Percentiles rank a stretch among this genome's conserved stretches.
Evolutionary conservation across 2,888 invertebrate genomes (phyloP).

Genomic region (Polydesmus complanatus): DNA sequence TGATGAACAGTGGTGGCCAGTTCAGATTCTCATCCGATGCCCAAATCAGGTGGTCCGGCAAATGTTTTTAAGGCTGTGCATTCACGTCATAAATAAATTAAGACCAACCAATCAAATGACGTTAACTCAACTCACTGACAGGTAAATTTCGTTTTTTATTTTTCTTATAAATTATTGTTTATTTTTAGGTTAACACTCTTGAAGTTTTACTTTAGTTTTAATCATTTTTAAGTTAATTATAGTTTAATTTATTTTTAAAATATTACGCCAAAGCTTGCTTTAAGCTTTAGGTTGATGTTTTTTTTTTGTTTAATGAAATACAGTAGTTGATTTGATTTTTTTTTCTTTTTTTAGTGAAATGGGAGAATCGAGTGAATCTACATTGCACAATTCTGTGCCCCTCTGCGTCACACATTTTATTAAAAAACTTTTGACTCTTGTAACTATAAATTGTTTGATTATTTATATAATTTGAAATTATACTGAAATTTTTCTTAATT

Average conservation of each 20-base stretch:
- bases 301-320: too few species aligned
- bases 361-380: not conserved
- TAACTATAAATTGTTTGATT: constrained; percentile 25
- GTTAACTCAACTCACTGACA: constrained; percentile 21
- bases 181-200: too few species aligned
- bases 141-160: constrained; percentile 5
- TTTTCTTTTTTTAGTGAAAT: too few species aligned
- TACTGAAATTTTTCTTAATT: constrained; percentile 11
- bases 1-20: constrained; percentile 87
- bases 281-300: too few species aligned
- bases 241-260: too few species aligned
- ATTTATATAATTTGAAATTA: not conserved
- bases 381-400: constrained; percentile 17
- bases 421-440: constrained; percentile 68
- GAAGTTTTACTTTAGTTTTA: too few species aligned
- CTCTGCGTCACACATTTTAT: constrained; percentile 81
- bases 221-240: too few species aligned
- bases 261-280: too few species aligned
- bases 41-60: constrained; percentile 93
- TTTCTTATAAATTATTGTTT: not conserved
- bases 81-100: constrained; percentile 83
- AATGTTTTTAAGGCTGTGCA: constrained; percentile 89
- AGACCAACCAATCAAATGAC: constrained; percentile 38
- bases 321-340: too few species aligned
- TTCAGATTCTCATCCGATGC: constrained; percentile 85